Base-by-base conservation (phyloP, 2,113 vertebrate genomes). In the Urocolius indicus region DNA sequence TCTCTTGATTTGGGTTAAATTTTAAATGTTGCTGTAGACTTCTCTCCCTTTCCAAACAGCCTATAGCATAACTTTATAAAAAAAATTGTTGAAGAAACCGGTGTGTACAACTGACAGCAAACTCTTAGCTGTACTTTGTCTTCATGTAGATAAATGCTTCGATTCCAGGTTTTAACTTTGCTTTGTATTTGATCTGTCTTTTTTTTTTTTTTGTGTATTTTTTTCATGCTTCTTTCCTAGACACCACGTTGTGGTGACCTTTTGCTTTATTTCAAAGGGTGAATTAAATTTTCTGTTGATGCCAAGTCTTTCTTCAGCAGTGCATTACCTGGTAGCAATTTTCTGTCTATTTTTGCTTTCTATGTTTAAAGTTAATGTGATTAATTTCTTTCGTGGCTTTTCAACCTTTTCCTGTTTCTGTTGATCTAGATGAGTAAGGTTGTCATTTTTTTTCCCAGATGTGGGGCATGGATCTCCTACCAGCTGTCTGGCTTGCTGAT, bases 401-500 rank as follows among this genome's bases (percentile, higher is more conserved):
- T 76, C 29, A 58, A 63, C 29, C 43, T 66, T 52, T 45, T 89
- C 76, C n/a, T 55, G 0, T 1, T 90, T 77, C 68, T 74, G 24
- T 90, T 90, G 36, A 22, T 80, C 14, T 71, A 74, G 30, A 24
- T 84, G 36, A 81, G 29, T 85, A 38, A 43, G 57, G 24, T 23
- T 87, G 58, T 58, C n/a, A n/a, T n/a, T n/a, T n/a, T n/a, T n/a
- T n/a, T 55, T 78, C 87, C 36, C 75, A 73, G 54, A 21, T 48
- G 32, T 55, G 27, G 63, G 61, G 41, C 54, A 21, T 26, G 32
- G 16, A 5, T 78, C 27, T 87, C 29, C 69, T 73, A 5, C 43
- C 62, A 73, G 48, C 69, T 94, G 78, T 75, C 84, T 79, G 68
- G 23, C 59, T 93, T 90, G 61, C 51, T 95, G 68, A 69, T 94